Percentiles rank a stretch among this genome's conserved stretches.
Evolutionary conservation across 2,888 invertebrate species (phyloP).

Genomic region (Drosophila neonasuta): DNA sequence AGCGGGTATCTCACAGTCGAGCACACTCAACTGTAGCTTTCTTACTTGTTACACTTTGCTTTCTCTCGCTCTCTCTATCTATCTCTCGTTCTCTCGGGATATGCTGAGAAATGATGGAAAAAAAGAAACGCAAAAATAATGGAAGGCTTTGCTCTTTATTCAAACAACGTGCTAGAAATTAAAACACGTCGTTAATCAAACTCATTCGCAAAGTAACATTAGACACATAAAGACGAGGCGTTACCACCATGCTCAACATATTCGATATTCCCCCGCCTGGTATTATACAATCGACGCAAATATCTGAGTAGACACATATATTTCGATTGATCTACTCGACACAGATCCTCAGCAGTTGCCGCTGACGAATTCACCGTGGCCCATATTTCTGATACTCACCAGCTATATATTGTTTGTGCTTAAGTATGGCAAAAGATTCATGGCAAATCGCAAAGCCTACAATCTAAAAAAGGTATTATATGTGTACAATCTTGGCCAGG

Average conservation of each 20-base stretch:
- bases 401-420: constrained; percentile 14
- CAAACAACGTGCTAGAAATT: neutral
- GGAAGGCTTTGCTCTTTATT: neutral
- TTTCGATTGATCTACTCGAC: neutral
- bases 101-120: neutral
- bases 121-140: neutral
- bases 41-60: too few relatives aligned
- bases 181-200: neutral
- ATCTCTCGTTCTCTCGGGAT: neutral
- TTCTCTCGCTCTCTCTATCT: neutral
- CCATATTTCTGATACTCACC: constrained; percentile 16
- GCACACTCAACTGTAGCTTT: too few relatives aligned
- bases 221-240: neutral
- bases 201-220: constrained; percentile 7
- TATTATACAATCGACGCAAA: neutral
- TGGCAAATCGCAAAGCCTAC: constrained; percentile 20
- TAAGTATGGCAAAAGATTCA: constrained; percentile 16
- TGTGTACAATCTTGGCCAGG: constrained; percentile 23
- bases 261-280: constrained; percentile 26
- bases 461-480: constrained; percentile 20
- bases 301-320: neutral
- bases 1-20: too few relatives aligned
- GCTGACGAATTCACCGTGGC: constrained; percentile 25
- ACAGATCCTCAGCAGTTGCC: constrained; percentile 25
- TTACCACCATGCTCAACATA: constrained; percentile 14